Evolutionary conservation across 2,888 invertebrate genomes (phyloP).

Genomic region (Chymomyza amoena): DNA sequence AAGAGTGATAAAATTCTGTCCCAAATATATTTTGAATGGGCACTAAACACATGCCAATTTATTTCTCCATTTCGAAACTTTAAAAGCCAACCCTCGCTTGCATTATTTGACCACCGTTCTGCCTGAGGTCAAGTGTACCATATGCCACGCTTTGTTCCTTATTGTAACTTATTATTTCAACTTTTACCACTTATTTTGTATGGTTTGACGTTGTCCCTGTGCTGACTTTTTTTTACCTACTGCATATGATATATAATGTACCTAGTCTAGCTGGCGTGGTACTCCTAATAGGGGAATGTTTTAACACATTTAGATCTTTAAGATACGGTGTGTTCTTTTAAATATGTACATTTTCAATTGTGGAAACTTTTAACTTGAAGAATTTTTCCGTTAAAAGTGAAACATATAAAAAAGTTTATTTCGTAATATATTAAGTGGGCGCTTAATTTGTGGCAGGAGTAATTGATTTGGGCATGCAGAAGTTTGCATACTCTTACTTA

Average conservation of each 20-base stretch:
- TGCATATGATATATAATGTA: background rate
- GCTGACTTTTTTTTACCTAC: conserved; percentile 17
- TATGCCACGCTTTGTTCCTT: conserved; percentile 28
- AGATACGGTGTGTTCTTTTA: background rate
- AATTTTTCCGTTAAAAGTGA: background rate
- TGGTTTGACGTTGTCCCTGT: conserved; percentile 31
- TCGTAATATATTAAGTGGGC: background rate
- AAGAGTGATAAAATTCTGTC: too few relatives aligned
- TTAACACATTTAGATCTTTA: conserved; percentile 12
- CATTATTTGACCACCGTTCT: conserved; percentile 11
- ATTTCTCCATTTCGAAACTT: too few relatives aligned
- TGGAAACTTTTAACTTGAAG: background rate
- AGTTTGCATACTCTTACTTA: too few relatives aligned
- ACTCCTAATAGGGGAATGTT: conserved; percentile 4
- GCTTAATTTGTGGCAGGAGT: too few relatives aligned
- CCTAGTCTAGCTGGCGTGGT: background rate
- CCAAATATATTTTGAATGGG: too few relatives aligned
- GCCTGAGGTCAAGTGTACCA: conserved; percentile 53
- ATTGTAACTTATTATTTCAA: conserved; percentile 37
- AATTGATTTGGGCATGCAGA: too few relatives aligned
- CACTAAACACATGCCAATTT: too few relatives aligned
- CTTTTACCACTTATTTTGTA: conserved; percentile 33
- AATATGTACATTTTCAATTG: background rate
- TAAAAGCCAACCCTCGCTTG: too few relatives aligned
- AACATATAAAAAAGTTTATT: background rate